These are phyloP conservation scores for Genyomyrus donnyi DNA, from an alignment of 2,113 vertebrate genomes.

Conservation along the genomic window DNA sequence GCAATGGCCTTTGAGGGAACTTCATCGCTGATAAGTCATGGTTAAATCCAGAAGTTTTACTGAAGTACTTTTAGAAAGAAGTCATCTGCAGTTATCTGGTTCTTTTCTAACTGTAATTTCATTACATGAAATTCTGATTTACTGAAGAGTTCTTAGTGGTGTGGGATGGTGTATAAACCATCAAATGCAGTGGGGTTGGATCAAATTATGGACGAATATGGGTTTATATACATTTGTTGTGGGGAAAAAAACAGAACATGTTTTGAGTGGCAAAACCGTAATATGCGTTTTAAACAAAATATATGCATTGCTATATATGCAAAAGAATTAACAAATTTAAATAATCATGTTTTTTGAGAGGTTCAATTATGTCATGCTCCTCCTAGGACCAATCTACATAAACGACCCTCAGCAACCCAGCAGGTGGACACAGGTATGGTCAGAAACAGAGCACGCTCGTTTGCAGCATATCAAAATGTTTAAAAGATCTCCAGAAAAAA, in stretches of 20 bases:
- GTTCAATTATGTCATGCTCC: background rate
- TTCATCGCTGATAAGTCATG: conserved; percentile 16
- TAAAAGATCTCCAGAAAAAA: background rate
- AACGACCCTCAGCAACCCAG: background rate
- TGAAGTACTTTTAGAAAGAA: background rate
- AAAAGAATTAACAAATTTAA: background rate
- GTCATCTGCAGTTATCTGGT: background rate
- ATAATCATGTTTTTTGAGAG: background rate
- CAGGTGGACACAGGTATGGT: too few species aligned
- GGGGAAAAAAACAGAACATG: background rate
- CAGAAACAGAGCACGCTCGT: background rate
- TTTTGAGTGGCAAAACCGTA: background rate
- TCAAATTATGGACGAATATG: background rate
- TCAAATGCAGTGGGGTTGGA: background rate
- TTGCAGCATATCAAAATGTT: background rate
- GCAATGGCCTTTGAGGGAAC: conserved; percentile 18
- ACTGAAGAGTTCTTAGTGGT: background rate
- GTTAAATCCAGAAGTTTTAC: background rate
- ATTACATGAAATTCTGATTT: background rate
- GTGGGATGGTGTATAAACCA: background rate
- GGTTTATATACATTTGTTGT: background rate
- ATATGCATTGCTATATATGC: background rate
- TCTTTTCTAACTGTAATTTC: background rate
- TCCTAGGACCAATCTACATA: background rate
- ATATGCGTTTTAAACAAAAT: background rate